Evolutionary conservation across 1,140 invertebrate genomes (phyloP), one percentile per base, ranked within the genome.

Genomic region (Leptestheria dahalacensis): DNA sequence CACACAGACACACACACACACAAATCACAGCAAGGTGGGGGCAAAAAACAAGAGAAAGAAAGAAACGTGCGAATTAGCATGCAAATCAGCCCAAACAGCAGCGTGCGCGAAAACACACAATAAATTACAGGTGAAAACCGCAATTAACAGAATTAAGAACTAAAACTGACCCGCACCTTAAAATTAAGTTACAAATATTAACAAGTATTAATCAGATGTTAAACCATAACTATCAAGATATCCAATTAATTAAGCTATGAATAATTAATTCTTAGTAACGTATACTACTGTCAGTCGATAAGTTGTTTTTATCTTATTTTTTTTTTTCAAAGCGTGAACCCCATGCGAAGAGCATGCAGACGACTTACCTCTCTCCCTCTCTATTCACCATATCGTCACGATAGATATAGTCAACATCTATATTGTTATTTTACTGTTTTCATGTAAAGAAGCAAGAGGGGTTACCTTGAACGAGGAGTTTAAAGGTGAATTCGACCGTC

Each of bases 391-490:
- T 21, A 51, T 25, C 20, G 20, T 25, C 49, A 51, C 49, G 24
- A 52, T 23, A 23, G 25, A n/a, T n/a, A n/a, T n/a, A n/a, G n/a
- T n/a, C n/a, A n/a, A 6, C 46, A 28, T 6, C 25, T n/a, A 41
- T 63, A 49, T 21, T 50, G 15, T 12, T 29, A 63, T 15, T 28
- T 59, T 24, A 46, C 25, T 9, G 9, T 29, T 20, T 56, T 2
- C 2, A 51, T 2, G n/a, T 56, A 12, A 1, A 53, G 4, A 62
- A 48, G 61, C 51, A 21, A 4, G 0, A 59, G 20, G 29, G 15
- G 78, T 79, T 74, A 90, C 87, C 84, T 63, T 83, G 75, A 53
- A 91, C 78, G 59, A 84, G 78, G 4, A 91, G 74, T 61, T 74
- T 78, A 66, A 79, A 86, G 0, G 82, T 85, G 66, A 83, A 82